Percentiles rank a stretch among this genome's conserved stretches.
Conservation (phyloP, 35 echinoderm and acorn worm species). For the Stichopus chloronotus region DNA sequence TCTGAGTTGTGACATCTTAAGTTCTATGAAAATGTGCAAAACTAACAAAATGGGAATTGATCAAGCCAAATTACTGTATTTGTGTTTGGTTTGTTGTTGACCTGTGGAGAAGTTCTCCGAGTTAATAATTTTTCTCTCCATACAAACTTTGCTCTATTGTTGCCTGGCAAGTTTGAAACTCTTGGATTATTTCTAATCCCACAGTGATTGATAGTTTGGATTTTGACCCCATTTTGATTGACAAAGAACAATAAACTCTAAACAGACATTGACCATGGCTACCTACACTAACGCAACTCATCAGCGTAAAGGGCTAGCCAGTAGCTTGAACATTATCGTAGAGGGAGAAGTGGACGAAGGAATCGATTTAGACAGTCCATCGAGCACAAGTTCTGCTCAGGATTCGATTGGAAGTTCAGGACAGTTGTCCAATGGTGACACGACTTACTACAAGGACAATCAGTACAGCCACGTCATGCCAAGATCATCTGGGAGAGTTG, state of each 20-base stretch:
- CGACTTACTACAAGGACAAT: background rate
- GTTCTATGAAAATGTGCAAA: too few species aligned
- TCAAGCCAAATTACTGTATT: too few species aligned
- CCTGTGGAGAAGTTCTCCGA: background rate
- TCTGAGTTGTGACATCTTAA: too few species aligned
- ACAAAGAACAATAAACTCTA: background rate
- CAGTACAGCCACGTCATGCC: constrained; percentile 43
- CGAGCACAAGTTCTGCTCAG: constrained; percentile 42
- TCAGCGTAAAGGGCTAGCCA: constrained; percentile 2
- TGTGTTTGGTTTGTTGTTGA: background rate
- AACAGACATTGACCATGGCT: constrained; percentile 13
- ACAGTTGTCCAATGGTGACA: constrained; percentile 22
- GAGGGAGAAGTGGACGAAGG: constrained; percentile 52
- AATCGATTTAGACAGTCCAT: constrained; percentile 47
- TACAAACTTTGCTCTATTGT: background rate
- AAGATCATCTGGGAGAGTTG: background rate
- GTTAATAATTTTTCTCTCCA: background rate
- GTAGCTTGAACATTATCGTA: constrained; percentile 35
- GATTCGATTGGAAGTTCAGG: constrained; percentile 30
- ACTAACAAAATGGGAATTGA: too few species aligned
- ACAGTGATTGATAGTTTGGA: background rate
- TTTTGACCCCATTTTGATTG: background rate
- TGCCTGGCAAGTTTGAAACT: background rate
- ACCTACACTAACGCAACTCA: background rate
- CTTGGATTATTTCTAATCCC: background rate